Percentiles rank a stretch among this genome's conserved stretches.
These are phyloP conservation scores for Corythoichthys haematopterus DNA, from an alignment of 2,113 vertebrate species.

Conservation along the genomic window DNA sequence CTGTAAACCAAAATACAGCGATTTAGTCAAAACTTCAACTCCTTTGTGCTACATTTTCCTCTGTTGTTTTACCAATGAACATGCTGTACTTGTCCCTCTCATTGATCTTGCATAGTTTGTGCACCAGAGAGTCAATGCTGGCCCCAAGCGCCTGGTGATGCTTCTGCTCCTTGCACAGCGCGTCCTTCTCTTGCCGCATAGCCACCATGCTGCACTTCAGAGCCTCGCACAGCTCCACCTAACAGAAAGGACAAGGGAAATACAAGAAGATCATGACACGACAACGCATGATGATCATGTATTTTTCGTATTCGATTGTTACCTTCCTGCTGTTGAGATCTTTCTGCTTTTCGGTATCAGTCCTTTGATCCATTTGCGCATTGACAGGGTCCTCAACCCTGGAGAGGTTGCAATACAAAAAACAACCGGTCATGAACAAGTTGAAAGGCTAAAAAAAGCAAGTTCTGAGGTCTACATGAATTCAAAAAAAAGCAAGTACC, in stretches of 20 bases:
- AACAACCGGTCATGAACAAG: neutral
- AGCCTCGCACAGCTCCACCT: constrained; percentile 86
- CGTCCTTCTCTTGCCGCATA: constrained; percentile 80
- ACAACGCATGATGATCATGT: no score
- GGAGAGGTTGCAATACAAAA: neutral
- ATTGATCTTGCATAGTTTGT: constrained; percentile 81
- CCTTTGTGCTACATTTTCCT: neutral
- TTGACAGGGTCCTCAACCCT: constrained; percentile 46
- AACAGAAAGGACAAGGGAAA: constrained; percentile 1
- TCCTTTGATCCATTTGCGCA: constrained; percentile 54
- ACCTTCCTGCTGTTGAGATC: constrained; percentile 87
- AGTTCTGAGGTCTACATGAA: neutral
- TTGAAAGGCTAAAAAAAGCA: neutral
- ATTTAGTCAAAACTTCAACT: neutral
- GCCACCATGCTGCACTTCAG: constrained; percentile 77
- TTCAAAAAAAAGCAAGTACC: constrained; percentile 25
- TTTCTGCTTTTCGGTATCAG: constrained; percentile 72
- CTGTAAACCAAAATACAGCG: constrained; percentile 23
- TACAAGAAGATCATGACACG: no score
- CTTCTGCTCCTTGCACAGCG: constrained; percentile 77
- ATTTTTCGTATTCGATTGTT: constrained; percentile 6
- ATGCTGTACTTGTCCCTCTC: constrained; percentile 93
- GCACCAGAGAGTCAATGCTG: constrained; percentile 77
- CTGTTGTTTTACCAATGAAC: constrained; percentile 76
- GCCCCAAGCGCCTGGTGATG: constrained; percentile 76